phyloP scores from a whole-genome alignment of 2,888 invertebrate genomes.

The Cheilosia grossa region DNA sequence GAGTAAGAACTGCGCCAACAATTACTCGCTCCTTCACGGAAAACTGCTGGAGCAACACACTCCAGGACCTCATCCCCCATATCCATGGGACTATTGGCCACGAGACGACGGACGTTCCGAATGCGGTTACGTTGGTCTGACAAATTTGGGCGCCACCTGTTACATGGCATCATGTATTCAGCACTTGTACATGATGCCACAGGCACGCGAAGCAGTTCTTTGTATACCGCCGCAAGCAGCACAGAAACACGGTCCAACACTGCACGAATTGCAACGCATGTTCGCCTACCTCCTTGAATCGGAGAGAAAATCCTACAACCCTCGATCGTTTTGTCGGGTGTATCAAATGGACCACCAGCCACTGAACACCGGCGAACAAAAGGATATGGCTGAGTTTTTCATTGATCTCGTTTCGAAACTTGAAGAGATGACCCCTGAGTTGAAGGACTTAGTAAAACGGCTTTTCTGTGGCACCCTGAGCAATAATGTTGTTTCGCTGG shows the following conservation, averaged over 20 bases:
- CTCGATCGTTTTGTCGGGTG: constrained; percentile 96
- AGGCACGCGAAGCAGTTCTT: constrained; percentile 93
- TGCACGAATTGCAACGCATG: constrained; percentile 96
- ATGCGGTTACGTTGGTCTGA: constrained; percentile 96
- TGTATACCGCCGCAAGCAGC: constrained; percentile 89
- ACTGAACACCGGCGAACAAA: constrained; percentile 97
- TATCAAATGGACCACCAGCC: constrained; percentile 99
- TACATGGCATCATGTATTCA: constrained; percentile 99
- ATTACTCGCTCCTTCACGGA: constrained; percentile 92
- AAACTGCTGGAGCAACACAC: constrained; percentile 94
- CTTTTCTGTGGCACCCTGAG: constrained; percentile 97
- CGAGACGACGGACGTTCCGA: constrained; percentile 97
- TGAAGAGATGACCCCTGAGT: constrained; percentile 96
- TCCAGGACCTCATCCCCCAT: constrained; percentile 91
- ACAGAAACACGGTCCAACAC: constrained; percentile 91
- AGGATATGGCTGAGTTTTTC: constrained; percentile 99
- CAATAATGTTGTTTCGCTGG: constrained; percentile 97
- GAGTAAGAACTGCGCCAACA: constrained; percentile 92
- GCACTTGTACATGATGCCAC: constrained; percentile 98
- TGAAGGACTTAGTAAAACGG: constrained; percentile 94
- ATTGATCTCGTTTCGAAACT: constrained; percentile 97
- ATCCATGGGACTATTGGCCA: constrained; percentile 99
- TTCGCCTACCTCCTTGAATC: constrained; percentile 97
- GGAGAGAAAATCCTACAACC: constrained; percentile 97
- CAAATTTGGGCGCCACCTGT: constrained; percentile 97